These are phyloP conservation scores for Phragmatobia fuliginosa DNA, from an alignment of 2,888 invertebrate genomes.

Conservation along the genomic window DNA sequence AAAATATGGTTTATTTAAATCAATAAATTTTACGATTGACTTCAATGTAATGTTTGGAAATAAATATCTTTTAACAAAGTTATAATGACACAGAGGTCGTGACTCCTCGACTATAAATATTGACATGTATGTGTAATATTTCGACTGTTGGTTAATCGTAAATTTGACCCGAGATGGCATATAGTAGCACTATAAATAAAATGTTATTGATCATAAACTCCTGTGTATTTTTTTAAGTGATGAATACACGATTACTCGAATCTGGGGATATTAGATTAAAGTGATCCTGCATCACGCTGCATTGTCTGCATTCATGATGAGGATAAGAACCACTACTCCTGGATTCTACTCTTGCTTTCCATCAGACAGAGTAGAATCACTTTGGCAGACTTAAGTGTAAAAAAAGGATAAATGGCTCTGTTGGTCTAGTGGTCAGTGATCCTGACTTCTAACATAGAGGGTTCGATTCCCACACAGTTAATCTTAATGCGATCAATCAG, in stretches of 20 bases:
- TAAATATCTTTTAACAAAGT: conserved; percentile 27
- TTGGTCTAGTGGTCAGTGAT: no score
- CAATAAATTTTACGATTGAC: conserved; percentile 15
- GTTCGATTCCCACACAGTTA: no score
- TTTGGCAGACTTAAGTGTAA: no score
- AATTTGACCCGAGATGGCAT: conserved; percentile 10
- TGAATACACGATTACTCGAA: background rate
- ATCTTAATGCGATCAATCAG: no score
- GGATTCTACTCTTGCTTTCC: no score
- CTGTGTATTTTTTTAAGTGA: background rate
- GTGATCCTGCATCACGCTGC: no score
- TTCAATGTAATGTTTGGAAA: conserved; percentile 36
- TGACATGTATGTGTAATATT: conserved; percentile 40
- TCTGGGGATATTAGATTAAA: background rate
- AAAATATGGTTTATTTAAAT: background rate
- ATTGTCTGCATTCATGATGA: no score
- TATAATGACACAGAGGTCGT: conserved; percentile 27
- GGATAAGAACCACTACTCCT: no score
- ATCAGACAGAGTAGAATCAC: no score
- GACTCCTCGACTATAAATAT: conserved; percentile 23
- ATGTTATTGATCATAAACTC: background rate
- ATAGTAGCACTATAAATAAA: background rate
- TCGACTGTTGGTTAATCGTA: conserved; percentile 38
- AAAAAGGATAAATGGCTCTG: no score
- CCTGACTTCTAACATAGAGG: no score